Evolutionary conservation across 1,140 invertebrate species (phyloP), one percentile per base, ranked within the genome.

Genomic region (Spodoptera frugiperda): DNA sequence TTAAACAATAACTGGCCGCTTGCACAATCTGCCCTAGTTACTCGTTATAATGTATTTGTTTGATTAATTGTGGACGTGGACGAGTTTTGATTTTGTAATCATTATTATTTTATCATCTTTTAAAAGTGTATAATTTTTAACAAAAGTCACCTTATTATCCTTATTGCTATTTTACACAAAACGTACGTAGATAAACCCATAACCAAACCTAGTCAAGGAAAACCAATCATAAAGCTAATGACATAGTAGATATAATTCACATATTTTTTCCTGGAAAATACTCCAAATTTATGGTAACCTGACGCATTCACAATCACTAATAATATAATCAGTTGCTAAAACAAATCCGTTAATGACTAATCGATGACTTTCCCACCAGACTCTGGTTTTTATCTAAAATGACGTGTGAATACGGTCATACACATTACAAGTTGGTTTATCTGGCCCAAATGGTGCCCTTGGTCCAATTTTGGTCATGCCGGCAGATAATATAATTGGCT

Each of bases 21-120:
- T 76, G 59, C 73, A 53, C 74, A 76, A 76, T 44, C 1, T 44
- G 63, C 54, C 72, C 61, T 73, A 73, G 54, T 61, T 73, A 72
- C 55, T 12, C 15, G 71, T 25, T 59, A 39, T 39, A 59, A 57
- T 72, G 33, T 44, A 48, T 73, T 25, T 73, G 17, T 46, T 59
- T 73, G 25, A 59, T 73, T 61, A 61, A 61, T 61, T 59, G 49
- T 72, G 39, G 30, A 70, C 15, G 30, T 17, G 15, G 4, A 53
- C n/a, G 49, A 17, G 49, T 39, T 39, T 39, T 39, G 33, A 4
- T 39, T 39, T 39, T 8, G 33, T 39, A 39, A 39, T 39, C 8
- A 33, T 33, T 33, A 39, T 39, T 30, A 30, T 30, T 30, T 5
- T 5, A 5, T 30, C 2, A 3, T 30, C 25, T 30, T 30, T 3